Evolutionary conservation across 2,113 vertebrate species (phyloP).

Genomic region (Enhydra lutris): DNA sequence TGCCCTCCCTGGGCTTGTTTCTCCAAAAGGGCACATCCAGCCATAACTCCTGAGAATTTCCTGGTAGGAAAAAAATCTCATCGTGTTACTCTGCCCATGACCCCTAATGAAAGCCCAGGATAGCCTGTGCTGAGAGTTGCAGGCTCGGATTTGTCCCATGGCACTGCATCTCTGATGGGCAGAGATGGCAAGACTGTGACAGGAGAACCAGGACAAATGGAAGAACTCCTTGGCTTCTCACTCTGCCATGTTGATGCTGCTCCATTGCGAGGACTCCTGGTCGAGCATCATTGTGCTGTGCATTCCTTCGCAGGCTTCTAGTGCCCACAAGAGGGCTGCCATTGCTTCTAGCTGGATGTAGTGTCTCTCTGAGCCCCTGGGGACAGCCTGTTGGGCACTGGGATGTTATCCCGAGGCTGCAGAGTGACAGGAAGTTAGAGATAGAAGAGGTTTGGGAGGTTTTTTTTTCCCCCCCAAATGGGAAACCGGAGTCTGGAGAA

Average conservation of each 20-base stretch:
- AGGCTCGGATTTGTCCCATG: not conserved
- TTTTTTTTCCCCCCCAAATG: not conserved
- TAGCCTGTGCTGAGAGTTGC: not conserved
- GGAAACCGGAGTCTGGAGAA: not conserved
- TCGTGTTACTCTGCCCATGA: too few relatives aligned
- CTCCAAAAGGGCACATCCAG: not conserved
- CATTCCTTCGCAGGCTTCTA: too few relatives aligned
- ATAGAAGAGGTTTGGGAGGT: not conserved
- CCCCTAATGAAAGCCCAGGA: not conserved
- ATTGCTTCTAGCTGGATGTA: not conserved
- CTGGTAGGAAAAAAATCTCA: not conserved
- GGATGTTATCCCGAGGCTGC: not conserved
- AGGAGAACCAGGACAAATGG: not conserved
- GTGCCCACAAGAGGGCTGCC: rapidly evolving
- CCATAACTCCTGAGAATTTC: not conserved
- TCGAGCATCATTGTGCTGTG: rapidly evolving
- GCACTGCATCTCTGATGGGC: not conserved
- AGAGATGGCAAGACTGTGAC: too few relatives aligned
- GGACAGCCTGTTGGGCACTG: not conserved
- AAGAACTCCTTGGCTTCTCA: rapidly evolving
- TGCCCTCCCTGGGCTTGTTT: not conserved
- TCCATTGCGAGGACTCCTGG: rapidly evolving
- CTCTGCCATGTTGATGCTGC: not conserved
- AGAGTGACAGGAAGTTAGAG: not conserved
- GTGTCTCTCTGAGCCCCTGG: not conserved